phyloP scores from a whole-genome alignment of 1,140 invertebrate genomes.

The Phymastichus coffea region DNA sequence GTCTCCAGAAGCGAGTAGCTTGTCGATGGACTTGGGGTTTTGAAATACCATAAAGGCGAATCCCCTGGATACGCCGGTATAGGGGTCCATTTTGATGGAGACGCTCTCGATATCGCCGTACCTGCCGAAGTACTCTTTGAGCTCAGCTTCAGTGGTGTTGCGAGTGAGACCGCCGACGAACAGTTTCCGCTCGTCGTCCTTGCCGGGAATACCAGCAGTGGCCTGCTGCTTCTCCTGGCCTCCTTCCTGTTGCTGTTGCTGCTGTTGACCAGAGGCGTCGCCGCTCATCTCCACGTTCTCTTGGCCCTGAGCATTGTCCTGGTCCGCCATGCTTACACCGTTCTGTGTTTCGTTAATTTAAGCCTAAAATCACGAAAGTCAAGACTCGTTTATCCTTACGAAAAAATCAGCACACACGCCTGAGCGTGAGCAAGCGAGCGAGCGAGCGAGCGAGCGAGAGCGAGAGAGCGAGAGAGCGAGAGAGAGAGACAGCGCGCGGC shows the following conservation, averaged over 20 bases:
- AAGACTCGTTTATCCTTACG: too few relatives aligned
- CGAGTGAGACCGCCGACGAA: slow-evolving; percentile 57
- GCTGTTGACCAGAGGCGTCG: slow-evolving; percentile 25
- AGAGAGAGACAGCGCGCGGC: too few relatives aligned
- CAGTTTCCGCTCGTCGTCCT: slow-evolving; percentile 58
- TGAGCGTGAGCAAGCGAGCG: too few relatives aligned
- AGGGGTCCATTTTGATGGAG: slow-evolving; percentile 66
- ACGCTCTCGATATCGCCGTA: slow-evolving; percentile 67
- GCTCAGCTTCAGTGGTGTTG: slow-evolving; percentile 58
- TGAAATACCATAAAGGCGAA: slow-evolving; percentile 73
- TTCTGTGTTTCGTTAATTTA: background rate
- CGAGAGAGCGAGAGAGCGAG: too few relatives aligned
- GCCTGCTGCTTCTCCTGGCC: slow-evolving; percentile 40
- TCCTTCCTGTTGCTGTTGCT: slow-evolving; percentile 26
- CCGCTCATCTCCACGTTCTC: background rate
- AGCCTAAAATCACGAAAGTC: too few relatives aligned
- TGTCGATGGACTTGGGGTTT: slow-evolving; percentile 63
- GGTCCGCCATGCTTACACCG: background rate
- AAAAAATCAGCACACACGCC: too few relatives aligned
- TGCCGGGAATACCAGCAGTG: slow-evolving; percentile 56
- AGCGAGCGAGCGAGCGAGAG: too few relatives aligned
- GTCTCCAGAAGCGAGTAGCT: slow-evolving; percentile 58
- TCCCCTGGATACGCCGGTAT: slow-evolving; percentile 65
- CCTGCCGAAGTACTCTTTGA: slow-evolving; percentile 64
- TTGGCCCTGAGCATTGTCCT: background rate